Conservation (phyloP, 2,113 vertebrate species). For the Marmota monax region DNA sequence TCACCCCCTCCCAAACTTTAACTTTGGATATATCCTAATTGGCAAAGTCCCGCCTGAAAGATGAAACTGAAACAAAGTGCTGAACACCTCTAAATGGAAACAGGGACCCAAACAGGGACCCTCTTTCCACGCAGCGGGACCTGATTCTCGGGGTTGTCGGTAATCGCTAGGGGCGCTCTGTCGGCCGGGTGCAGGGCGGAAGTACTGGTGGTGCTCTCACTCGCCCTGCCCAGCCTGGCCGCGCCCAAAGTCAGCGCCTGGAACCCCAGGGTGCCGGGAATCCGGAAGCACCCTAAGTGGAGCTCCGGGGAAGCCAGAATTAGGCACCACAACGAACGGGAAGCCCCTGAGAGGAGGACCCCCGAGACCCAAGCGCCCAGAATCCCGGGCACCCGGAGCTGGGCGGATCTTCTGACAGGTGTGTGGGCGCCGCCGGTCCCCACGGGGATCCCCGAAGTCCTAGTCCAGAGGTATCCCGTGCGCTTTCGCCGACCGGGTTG, state of each 20-base stretch:
- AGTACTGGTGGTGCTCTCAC: background rate
- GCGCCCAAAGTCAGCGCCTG: background rate
- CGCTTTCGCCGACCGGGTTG: too few species aligned
- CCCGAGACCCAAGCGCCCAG: too few species aligned
- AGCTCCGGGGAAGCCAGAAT: too few species aligned
- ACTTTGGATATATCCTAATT: background rate
- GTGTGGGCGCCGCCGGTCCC: background rate
- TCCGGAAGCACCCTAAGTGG: background rate
- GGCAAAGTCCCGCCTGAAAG: background rate
- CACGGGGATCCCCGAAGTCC: too few species aligned
- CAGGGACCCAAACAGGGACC: background rate
- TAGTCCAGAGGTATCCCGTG: too few species aligned
- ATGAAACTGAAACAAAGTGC: background rate
- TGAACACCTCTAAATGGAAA: fast-evolving
- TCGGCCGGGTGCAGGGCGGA: fast-evolving
- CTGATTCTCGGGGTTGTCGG: background rate
- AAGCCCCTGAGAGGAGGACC: constrained; percentile 79
- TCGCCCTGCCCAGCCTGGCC: background rate
- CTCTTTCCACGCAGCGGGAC: too few species aligned
- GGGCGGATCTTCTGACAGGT: constrained; percentile 7
- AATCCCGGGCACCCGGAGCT: too few species aligned
- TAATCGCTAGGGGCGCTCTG: fast-evolving
- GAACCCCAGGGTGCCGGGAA: background rate
- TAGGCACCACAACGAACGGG: background rate
- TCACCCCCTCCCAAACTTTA: background rate